Evolutionary conservation across 2,797 vertebrate species (phyloP).

Genomic region (Meriones psammophilus): DNA sequence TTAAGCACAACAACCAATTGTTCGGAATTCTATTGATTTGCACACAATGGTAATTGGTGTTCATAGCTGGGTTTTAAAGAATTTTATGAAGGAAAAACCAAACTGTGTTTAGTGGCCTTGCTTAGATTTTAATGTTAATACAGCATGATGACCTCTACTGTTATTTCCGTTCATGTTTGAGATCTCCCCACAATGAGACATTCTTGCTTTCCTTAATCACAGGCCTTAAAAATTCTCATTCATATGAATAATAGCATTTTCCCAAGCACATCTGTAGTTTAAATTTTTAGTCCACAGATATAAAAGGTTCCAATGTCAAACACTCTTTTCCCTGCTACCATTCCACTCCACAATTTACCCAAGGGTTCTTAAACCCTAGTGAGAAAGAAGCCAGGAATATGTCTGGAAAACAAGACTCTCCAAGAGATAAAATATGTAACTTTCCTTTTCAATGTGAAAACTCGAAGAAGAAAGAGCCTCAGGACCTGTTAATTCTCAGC

Average conservation of each 20-base stretch:
- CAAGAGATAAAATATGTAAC: not conserved
- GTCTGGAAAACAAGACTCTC: not conserved
- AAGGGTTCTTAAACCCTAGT: not conserved
- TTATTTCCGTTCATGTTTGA: not conserved
- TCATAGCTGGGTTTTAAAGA: not conserved
- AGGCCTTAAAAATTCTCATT: conserved; percentile 21
- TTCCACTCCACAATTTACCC: not conserved
- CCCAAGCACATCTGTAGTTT: conserved; percentile 34
- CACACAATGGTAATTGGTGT: not conserved
- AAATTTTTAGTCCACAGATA: conserved; percentile 39
- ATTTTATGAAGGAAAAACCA: not conserved
- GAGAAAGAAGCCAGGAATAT: not conserved
- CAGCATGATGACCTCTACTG: not conserved
- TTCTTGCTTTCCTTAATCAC: not conserved
- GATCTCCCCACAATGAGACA: not conserved
- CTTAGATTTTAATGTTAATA: conserved; percentile 28
- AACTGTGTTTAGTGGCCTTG: not conserved
- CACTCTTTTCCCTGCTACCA: not conserved
- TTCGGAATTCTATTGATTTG: not conserved
- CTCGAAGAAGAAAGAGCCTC: not conserved
- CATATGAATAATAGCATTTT: not conserved
- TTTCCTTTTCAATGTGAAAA: not conserved
- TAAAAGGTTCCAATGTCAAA: not conserved
- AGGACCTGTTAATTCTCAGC: not conserved
- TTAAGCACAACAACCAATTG: not conserved